A percentile compares a stretch with the other conserved stretches of the same genome.
phyloP scores from a whole-genome alignment of 2,797 vertebrate species.

The Scolopax rusticola region DNA sequence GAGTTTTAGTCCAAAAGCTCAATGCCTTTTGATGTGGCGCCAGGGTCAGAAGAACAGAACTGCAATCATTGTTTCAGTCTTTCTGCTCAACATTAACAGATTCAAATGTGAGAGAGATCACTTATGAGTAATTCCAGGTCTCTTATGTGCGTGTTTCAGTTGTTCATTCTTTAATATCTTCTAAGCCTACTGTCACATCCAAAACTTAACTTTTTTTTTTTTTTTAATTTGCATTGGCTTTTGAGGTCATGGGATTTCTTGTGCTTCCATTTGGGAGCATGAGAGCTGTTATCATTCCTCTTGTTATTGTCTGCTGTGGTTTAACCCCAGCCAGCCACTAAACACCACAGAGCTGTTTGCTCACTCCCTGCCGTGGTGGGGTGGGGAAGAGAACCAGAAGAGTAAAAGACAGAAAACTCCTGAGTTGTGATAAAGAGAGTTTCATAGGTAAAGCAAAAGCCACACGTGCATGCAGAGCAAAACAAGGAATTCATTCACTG shows the following conservation, averaged over 20 bases:
- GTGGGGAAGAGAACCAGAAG: background rate
- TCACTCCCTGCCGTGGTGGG: background rate
- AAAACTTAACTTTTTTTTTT: background rate
- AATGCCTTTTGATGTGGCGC: background rate
- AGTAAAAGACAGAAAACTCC: background rate
- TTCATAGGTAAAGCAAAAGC: background rate
- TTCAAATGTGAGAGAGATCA: background rate
- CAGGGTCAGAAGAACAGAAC: background rate
- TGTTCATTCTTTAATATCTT: background rate
- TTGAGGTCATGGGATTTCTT: background rate
- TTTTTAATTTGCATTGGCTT: background rate
- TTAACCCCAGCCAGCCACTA: background rate
- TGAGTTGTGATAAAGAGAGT: background rate
- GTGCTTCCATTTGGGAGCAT: background rate
- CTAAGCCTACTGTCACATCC: background rate
- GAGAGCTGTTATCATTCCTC: background rate
- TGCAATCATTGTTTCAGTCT: background rate
- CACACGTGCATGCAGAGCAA: background rate
- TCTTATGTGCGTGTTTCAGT: background rate
- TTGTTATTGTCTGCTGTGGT: background rate
- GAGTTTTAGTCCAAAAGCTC: background rate
- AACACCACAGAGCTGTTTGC: background rate
- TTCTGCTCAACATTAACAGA: background rate
- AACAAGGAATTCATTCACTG: background rate
- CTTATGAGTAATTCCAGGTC: background rate